A percentile compares a stretch with the other conserved stretches of the same genome.
These are phyloP conservation scores for Odocoileus virginianus DNA, from an alignment of 2,113 vertebrate genomes.

Conservation along the genomic window DNA sequence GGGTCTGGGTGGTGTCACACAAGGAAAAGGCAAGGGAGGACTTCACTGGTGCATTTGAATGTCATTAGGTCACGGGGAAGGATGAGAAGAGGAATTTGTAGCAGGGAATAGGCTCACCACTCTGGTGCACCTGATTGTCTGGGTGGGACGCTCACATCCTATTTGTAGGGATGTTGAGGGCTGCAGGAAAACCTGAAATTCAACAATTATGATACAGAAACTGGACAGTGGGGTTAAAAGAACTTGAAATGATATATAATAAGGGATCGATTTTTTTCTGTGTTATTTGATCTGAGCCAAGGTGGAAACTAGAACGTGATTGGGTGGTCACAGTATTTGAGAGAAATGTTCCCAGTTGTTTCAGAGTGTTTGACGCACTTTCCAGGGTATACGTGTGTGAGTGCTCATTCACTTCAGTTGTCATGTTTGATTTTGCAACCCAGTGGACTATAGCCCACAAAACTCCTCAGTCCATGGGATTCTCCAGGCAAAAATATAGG, in stretches of 20 bases:
- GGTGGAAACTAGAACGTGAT: not conserved
- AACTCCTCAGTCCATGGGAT: no score
- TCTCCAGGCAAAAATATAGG: no score
- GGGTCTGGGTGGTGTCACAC: accelerated
- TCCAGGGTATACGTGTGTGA: not conserved
- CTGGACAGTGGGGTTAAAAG: not conserved
- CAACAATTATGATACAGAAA: not conserved
- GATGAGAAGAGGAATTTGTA: not conserved
- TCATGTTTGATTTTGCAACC: no score
- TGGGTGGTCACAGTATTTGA: not conserved
- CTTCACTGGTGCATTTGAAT: not conserved
- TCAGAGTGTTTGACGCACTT: not conserved
- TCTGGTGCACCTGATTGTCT: not conserved
- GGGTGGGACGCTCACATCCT: not conserved
- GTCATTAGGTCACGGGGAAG: not conserved
- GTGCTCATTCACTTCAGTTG: no score
- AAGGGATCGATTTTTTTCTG: not conserved
- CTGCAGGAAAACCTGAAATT: not conserved
- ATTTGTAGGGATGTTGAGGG: not conserved
- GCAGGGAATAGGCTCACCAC: not conserved
- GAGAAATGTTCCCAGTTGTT: not conserved
- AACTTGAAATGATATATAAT: not conserved
- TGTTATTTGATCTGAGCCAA: not conserved
- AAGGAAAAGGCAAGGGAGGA: not conserved
- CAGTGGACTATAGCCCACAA: no score